phyloP scores from a whole-genome alignment of 2,797 vertebrate species.

The Neosilurus mollespiculum region DNA sequence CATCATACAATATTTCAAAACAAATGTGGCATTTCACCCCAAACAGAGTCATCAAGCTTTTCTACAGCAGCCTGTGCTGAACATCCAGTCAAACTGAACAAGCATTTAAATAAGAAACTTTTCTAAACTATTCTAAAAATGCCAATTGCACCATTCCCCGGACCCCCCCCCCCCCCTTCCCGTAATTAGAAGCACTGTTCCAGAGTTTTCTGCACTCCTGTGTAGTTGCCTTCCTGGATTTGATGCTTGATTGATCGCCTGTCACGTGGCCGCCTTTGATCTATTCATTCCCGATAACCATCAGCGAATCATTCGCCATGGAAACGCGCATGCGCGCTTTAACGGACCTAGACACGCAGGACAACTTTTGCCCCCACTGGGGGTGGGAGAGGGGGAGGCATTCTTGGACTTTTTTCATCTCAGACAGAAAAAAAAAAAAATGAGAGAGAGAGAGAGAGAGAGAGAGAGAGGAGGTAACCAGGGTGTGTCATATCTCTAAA shows the following conservation, averaged over 20 bases:
- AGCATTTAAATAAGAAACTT: neutral
- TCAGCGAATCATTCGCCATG: slow-evolving; percentile 98
- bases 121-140: slow-evolving; percentile 2
- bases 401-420: slow-evolving; percentile 73
- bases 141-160: neutral
- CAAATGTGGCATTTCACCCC: neutral
- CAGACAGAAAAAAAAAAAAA: slow-evolving; percentile 39
- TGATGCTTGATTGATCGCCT: slow-evolving; percentile 99
- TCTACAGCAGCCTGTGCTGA: neutral
- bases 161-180: neutral
- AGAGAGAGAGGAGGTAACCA: slow-evolving; percentile 54
- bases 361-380: slow-evolving; percentile 78
- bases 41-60: neutral
- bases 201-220: slow-evolving; percentile 37
- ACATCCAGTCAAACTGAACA: neutral
- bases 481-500: slow-evolving; percentile 72
- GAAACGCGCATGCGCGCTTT: slow-evolving; percentile 90
- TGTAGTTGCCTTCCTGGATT: slow-evolving; percentile 79
- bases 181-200: slow-evolving; percentile 7
- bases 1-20: neutral
- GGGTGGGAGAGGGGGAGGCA: slow-evolving; percentile 62
- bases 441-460: slow-evolving; percentile 31
- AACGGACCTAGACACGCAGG: slow-evolving; percentile 82
- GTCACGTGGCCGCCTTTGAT: slow-evolving; percentile 98
- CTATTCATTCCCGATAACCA: slow-evolving; percentile 99